Evolutionary conservation across 2,797 vertebrate species (phyloP).

Genomic region (Orestias chungarensis): DNA sequence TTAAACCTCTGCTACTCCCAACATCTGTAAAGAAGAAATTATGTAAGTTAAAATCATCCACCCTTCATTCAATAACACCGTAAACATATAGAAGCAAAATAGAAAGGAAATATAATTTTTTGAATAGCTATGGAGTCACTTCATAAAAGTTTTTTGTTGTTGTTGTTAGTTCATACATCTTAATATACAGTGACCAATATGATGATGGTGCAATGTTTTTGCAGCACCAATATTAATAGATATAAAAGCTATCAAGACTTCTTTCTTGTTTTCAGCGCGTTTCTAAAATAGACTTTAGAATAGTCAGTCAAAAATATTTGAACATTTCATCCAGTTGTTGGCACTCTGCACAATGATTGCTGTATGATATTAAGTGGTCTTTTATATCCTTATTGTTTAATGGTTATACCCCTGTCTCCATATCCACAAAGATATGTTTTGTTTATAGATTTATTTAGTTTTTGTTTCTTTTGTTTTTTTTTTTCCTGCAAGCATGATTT

Average conservation of each 20-base stretch:
- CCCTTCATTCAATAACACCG: not conserved
- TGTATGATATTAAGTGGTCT: not conserved
- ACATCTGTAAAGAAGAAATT: no score
- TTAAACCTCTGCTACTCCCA: no score
- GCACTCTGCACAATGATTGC: constrained; percentile 10
- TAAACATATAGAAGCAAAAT: not conserved
- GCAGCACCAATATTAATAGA: not conserved
- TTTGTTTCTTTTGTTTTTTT: no score
- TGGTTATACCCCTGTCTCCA: not conserved
- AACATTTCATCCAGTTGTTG: constrained; percentile 10
- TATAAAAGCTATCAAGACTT: not conserved
- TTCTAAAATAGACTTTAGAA: constrained; percentile 26
- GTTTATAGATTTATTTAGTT: no score
- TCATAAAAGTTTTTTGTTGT: not conserved
- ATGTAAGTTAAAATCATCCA: no score
- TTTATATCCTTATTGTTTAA: not conserved
- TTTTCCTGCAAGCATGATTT: constrained; percentile 16
- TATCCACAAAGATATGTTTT: constrained; percentile 16
- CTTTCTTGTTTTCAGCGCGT: constrained; percentile 1
- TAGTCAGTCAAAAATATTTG: not conserved
- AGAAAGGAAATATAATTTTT: not conserved
- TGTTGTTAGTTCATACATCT: not conserved
- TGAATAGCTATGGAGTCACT: accelerated
- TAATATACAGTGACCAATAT: not conserved
- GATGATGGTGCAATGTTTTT: not conserved